Conservation (phyloP, 2,888 invertebrate species). For the Sylvicola cinctus region DNA sequence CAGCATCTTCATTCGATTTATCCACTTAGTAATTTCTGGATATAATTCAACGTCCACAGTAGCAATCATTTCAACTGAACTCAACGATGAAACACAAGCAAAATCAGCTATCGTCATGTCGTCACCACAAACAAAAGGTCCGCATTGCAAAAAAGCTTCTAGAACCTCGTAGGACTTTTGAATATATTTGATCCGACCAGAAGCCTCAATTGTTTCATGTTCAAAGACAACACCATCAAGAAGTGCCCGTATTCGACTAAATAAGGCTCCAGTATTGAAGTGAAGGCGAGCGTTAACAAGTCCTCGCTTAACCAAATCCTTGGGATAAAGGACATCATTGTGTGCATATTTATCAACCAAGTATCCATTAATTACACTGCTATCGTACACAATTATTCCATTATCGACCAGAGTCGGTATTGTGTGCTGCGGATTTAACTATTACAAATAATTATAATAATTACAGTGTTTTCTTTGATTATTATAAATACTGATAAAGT, state of each 20-base stretch:
- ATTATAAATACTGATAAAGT: too few relatives aligned
- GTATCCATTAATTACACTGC: slow-evolving; percentile 42
- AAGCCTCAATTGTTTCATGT: slow-evolving; percentile 27
- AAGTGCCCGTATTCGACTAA: slow-evolving; percentile 20
- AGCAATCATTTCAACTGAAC: slow-evolving; percentile 25
- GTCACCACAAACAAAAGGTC: slow-evolving; percentile 24
- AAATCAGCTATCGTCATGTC: slow-evolving; percentile 28
- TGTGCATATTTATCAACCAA: slow-evolving; percentile 35
- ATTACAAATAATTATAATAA: too few relatives aligned
- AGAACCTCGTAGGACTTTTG: slow-evolving; percentile 28
- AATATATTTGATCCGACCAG: slow-evolving; percentile 27
- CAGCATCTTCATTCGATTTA: slow-evolving; percentile 22
- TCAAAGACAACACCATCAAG: slow-evolving; percentile 21
- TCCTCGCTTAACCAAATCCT: slow-evolving; percentile 19
- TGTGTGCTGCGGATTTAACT: slow-evolving; percentile 39
- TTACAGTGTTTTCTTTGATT: too few relatives aligned
- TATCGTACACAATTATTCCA: slow-evolving; percentile 35
- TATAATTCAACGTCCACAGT: slow-evolving; percentile 27
- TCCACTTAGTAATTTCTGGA: slow-evolving; percentile 26
- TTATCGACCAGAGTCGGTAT: slow-evolving; percentile 40
- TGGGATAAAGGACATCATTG: slow-evolving; percentile 28
- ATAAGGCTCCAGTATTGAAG: slow-evolving; percentile 22
- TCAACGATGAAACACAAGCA: slow-evolving; percentile 27
- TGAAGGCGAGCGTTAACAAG: slow-evolving; percentile 20
- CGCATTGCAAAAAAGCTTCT: slow-evolving; percentile 24